These are phyloP conservation scores for Odontamblyopus rebecca DNA, from an alignment of 2,797 vertebrate genomes.

Conservation along the genomic window DNA sequence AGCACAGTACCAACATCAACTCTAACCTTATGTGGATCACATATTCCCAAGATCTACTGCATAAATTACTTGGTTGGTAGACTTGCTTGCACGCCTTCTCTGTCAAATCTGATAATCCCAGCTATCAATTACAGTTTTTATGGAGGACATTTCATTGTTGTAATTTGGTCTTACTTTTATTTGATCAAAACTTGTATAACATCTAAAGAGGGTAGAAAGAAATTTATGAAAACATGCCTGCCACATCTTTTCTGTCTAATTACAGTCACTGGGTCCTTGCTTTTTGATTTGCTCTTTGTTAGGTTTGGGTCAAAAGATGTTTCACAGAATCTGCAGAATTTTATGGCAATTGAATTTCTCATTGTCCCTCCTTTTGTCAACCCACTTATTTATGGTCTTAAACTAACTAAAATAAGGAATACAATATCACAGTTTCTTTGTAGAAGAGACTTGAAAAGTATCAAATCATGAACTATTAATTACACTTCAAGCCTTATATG, in stretches of 20 bases:
- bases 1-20: not conserved
- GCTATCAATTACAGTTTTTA: conserved; percentile 22
- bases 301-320: conserved; percentile 25
- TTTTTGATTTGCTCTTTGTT: conserved; percentile 58
- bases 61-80: conserved; percentile 40
- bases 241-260: conserved; percentile 60
- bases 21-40: conserved; percentile 25
- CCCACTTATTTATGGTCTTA: conserved; percentile 58
- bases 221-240: conserved; percentile 66
- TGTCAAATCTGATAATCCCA: conserved; percentile 1
- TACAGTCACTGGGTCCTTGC: conserved; percentile 20
- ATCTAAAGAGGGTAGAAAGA: conserved; percentile 51
- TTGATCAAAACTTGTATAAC: conserved; percentile 23
- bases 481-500: too few species aligned
- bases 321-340: conserved; percentile 39
- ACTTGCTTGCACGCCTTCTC: conserved; percentile 30
- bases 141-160: conserved; percentile 25
- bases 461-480: not conserved
- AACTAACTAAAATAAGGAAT: conserved; percentile 31
- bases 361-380: conserved; percentile 49
- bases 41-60: conserved; percentile 40
- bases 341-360: conserved; percentile 49
- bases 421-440: conserved; percentile 3
- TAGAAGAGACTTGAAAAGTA: not conserved
- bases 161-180: conserved; percentile 51